A percentile compares a stretch with the other conserved stretches of the same genome.
These are phyloP conservation scores for Illadopsis cleaveri DNA, from an alignment of 2,113 vertebrate species.

Conservation along the genomic window DNA sequence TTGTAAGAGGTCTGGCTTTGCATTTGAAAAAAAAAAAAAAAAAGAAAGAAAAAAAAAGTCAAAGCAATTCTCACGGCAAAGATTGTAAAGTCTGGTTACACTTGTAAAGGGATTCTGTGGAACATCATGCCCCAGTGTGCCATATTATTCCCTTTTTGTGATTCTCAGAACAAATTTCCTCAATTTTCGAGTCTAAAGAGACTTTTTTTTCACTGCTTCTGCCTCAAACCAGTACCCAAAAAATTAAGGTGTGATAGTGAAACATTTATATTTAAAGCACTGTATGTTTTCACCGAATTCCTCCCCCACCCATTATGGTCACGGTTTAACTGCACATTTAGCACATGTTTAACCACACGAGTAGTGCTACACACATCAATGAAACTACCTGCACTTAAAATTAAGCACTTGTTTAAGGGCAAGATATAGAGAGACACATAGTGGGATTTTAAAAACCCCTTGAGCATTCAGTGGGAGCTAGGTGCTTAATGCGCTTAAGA, in stretches of 20 bases:
- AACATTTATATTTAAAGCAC: background rate
- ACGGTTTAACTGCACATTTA: slow-evolving; percentile 4
- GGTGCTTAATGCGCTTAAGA: slow-evolving; percentile 52
- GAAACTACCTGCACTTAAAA: slow-evolving; percentile 63
- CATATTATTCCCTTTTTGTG: background rate
- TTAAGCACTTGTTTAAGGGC: slow-evolving; percentile 67
- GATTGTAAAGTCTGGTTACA: slow-evolving; percentile 1
- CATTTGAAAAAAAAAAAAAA: background rate
- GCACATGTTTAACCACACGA: slow-evolving; percentile 45
- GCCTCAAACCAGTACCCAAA: slow-evolving; percentile 1
- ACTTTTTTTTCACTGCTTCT: background rate
- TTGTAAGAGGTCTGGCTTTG: background rate
- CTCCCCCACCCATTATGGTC: background rate
- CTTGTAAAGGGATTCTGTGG: background rate
- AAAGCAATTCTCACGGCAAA: background rate
- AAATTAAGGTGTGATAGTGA: background rate
- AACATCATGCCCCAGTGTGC: background rate
- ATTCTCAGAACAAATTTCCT: background rate
- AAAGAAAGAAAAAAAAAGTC: background rate
- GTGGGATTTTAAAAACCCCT: slow-evolving; percentile 53
- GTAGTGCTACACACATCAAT: slow-evolving; percentile 6
- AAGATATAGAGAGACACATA: slow-evolving; percentile 39
- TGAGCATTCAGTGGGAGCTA: slow-evolving; percentile 51
- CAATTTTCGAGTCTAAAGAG: background rate
- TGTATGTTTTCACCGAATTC: background rate